Evolutionary conservation across 1,140 invertebrate genomes (phyloP).

Genomic region (Drosophila obscura): DNA sequence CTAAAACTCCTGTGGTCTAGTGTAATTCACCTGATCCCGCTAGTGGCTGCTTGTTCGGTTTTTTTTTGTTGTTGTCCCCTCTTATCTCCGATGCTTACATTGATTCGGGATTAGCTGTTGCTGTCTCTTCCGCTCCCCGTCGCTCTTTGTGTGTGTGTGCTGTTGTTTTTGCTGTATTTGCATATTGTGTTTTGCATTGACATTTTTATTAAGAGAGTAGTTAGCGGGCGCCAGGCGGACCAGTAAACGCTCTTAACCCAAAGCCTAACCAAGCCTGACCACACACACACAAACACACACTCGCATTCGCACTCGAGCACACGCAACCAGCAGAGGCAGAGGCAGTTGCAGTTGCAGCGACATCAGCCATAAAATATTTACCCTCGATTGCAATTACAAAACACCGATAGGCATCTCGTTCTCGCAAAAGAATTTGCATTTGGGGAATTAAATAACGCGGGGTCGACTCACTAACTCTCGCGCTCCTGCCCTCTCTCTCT

Average conservation of each 20-base stretch:
- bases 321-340: constrained; percentile 16
- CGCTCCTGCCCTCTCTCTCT: constrained; percentile 15
- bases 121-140: constrained; percentile 6
- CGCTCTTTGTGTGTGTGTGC: constrained; percentile 1
- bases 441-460: constrained; percentile 73
- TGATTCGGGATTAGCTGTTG: constrained; percentile 68
- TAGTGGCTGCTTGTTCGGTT: constrained; percentile 30
- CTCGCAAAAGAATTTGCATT: constrained; percentile 74
- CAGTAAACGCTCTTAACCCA: constrained; percentile 44
- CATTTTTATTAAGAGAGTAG: constrained; percentile 73
- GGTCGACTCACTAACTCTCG: constrained; percentile 20
- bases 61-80: constrained; percentile 39
- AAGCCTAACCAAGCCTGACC: constrained; percentile 69
- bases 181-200: constrained; percentile 69
- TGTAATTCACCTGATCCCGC: constrained; percentile 67
- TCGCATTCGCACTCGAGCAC: background rate
- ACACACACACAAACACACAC: constrained; percentile 37
- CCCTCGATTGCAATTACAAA: constrained; percentile 79
- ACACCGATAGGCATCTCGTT: constrained; percentile 78
- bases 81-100: constrained; percentile 62
- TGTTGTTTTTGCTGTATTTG: constrained; percentile 58
- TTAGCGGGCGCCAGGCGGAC: constrained; percentile 49
- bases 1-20: constrained; percentile 11
- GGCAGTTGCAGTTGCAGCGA: background rate
- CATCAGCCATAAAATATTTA: constrained; percentile 70